phyloP scores from a whole-genome alignment of 2,888 invertebrate genomes.

The Callinectes sapidus region DNA sequence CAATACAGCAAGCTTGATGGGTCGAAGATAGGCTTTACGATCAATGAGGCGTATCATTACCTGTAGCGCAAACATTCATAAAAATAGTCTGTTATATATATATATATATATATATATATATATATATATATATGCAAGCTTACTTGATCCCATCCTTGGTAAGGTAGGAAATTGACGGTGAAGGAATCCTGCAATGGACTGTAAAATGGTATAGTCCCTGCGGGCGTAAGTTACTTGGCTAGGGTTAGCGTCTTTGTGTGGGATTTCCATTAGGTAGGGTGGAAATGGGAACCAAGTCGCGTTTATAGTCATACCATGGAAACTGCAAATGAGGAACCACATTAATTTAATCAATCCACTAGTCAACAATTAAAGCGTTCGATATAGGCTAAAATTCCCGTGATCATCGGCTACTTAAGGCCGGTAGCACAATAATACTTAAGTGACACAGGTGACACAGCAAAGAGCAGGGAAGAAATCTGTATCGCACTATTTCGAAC shows the following conservation, averaged over 20 bases:
- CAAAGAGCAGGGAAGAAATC: too few relatives aligned
- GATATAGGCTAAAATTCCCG: too few relatives aligned
- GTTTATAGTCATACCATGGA: slow-evolving; percentile 38
- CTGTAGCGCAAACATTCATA: slow-evolving; percentile 17
- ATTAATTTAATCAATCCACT: neutral
- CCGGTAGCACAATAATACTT: too few relatives aligned
- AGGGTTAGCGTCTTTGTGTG: neutral
- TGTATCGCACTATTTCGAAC: too few relatives aligned
- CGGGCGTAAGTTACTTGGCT: neutral
- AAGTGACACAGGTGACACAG: too few relatives aligned
- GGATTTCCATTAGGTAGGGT: slow-evolving; percentile 32
- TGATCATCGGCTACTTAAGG: too few relatives aligned
- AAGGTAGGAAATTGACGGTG: slow-evolving; percentile 20
- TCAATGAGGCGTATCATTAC: slow-evolving; percentile 32
- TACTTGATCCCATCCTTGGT: slow-evolving; percentile 36
- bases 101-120: neutral
- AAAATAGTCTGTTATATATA: neutral
- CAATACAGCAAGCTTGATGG: slow-evolving; percentile 50
- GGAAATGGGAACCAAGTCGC: slow-evolving; percentile 34
- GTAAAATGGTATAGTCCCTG: slow-evolving; percentile 30
- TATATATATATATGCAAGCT: neutral
- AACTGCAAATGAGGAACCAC: neutral
- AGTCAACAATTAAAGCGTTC: too few relatives aligned
- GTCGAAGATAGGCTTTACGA: slow-evolving; percentile 26
- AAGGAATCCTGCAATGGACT: slow-evolving; percentile 10